Base-by-base conservation (phyloP, 2,797 vertebrate species). In the Scyliorhinus canicula region DNA sequence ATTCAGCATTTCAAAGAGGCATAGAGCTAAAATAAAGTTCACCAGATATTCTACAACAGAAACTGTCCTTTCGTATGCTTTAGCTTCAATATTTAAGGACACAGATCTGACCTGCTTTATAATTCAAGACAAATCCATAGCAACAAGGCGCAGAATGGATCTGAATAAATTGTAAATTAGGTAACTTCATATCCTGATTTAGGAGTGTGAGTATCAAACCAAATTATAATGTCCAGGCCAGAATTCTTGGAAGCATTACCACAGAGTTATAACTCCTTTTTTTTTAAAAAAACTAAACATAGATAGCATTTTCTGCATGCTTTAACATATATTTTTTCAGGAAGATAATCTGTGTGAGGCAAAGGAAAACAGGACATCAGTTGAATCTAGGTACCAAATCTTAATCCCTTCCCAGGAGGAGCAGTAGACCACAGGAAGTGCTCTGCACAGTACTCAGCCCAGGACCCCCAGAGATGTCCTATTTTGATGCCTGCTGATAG, bases 341-440 rank as follows among this genome's bases (percentile, higher is more conserved):
- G 97, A 98, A 98, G 97, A 97, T 95, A 26, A 85, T 95, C 97
- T 96, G 96, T 96, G 96, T 96, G 95, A 96, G 96, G 95, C 96
- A 97, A 97, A 98, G 97, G 98, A 98, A 97, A 97, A 98, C 97
- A 98, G 98, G 97, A 97, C 97, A 97, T 97, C 97, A 97, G 79
- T 96, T 96, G 97, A 97, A 97, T 97, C 98, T 97, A 97, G 96
- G 97, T 96, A 96, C 96, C 97, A 97, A 96, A 97, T 98, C 97
- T 97, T 96, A 96, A 95, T 95, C 96, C 96, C 93, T 96, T 97
- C 97, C 96, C 96, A 67, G 96, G 96, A 97, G 97, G 97, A 97
- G 96, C 95, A 95, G 95, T 11, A 85, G 96, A 96, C 96, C 90
- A 96, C 96, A 97, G 97, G 97, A 98, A 97, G 96, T 96, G 90